These are phyloP conservation scores for Pemphredon lugubris DNA, from an alignment of 2,888 invertebrate species.

Conservation along the genomic window DNA sequence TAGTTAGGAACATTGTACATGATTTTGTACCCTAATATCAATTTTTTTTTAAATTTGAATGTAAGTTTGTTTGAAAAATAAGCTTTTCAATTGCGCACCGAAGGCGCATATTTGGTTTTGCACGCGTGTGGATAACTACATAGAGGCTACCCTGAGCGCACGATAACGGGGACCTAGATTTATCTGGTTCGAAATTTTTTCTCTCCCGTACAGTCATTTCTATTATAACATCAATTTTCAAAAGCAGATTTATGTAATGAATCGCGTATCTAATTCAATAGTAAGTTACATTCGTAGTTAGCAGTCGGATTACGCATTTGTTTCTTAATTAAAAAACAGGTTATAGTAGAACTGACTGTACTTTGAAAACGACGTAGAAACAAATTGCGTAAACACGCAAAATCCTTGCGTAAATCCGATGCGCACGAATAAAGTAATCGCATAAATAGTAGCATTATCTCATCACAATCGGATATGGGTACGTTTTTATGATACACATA, in stretches of 20 bases:
- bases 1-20: constrained; percentile 17
- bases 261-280: no score
- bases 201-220: constrained; percentile 4
- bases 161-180: no score
- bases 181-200: constrained; percentile 4
- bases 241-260: neutral
- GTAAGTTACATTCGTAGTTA: no score
- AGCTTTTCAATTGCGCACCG: no score
- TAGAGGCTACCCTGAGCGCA: no score
- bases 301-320: no score
- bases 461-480: constrained; percentile 24
- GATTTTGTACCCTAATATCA: constrained; percentile 22
- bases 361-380: constrained; percentile 16
- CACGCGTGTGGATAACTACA: no score
- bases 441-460: constrained; percentile 16
- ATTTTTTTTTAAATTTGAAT: constrained; percentile 33
- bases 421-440: constrained; percentile 2
- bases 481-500: constrained; percentile 37
- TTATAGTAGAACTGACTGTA: constrained; percentile 25
- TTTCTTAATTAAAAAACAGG: constrained; percentile 1
- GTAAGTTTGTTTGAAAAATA: no score
- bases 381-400: constrained; percentile 9
- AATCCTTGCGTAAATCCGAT: neutral
- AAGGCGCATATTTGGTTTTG: no score
- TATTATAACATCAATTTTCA: constrained; percentile 4